A percentile compares a stretch with the other conserved stretches of the same genome.
phyloP scores from a whole-genome alignment of 2,888 invertebrate species.

The Leucania comma region DNA sequence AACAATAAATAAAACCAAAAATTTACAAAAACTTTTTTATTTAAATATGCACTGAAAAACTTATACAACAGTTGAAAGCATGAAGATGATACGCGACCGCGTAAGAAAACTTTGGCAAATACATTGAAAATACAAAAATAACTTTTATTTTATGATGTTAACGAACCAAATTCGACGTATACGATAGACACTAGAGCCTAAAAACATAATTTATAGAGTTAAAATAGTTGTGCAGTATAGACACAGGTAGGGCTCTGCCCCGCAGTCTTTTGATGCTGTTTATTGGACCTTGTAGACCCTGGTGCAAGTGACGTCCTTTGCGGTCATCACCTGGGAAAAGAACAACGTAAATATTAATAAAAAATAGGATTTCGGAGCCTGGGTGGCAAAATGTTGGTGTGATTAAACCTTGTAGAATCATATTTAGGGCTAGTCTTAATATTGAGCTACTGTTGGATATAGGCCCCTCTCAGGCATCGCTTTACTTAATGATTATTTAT shows the following conservation, averaged over 20 bases:
- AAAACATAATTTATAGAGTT: slow-evolving; percentile 80
- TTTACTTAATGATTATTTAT: too few relatives aligned
- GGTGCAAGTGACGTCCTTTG: slow-evolving; percentile 93
- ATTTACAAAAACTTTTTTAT: slow-evolving; percentile 75
- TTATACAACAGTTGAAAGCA: slow-evolving; percentile 82
- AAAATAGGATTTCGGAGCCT: too few relatives aligned
- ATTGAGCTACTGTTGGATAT: too few relatives aligned
- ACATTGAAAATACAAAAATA: slow-evolving; percentile 81
- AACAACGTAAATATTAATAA: slow-evolving; percentile 1
- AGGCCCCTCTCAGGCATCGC: too few relatives aligned
- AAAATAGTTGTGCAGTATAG: slow-evolving; percentile 81
- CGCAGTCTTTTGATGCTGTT: slow-evolving; percentile 81
- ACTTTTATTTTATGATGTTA: slow-evolving; percentile 63
- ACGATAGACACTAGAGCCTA: slow-evolving; percentile 67
- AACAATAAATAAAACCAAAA: slow-evolving; percentile 34
- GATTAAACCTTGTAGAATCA: too few relatives aligned
- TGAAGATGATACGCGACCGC: slow-evolving; percentile 67
- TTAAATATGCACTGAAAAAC: slow-evolving; percentile 88
- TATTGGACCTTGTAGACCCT: slow-evolving; percentile 93
- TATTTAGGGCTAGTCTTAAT: too few relatives aligned
- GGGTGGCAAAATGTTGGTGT: too few relatives aligned
- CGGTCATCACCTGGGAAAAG: slow-evolving; percentile 92
- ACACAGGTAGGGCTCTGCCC: slow-evolving; percentile 71
- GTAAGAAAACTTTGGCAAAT: slow-evolving; percentile 76
- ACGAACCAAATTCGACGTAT: slow-evolving; percentile 68